These are phyloP conservation scores for Meles meles DNA, from an alignment of 2,113 vertebrate species.

Conservation along the genomic window DNA sequence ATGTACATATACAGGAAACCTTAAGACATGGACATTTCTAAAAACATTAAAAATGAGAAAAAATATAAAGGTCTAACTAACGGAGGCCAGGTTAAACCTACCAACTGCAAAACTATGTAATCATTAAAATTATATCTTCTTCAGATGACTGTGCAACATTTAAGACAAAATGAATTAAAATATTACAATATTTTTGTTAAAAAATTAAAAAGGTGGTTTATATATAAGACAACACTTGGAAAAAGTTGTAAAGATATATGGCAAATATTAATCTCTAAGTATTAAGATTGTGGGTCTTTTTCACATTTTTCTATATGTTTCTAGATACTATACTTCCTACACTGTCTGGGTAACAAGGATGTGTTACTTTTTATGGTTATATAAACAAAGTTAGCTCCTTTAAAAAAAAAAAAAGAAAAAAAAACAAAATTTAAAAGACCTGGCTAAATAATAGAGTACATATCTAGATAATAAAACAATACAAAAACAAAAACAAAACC, in stretches of 20 bases:
- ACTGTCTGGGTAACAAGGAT: not conserved
- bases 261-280: not conserved
- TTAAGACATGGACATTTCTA: not conserved
- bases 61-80: not conserved
- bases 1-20: not conserved
- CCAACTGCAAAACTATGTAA: conserved; percentile 14
- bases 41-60: conserved; percentile 7
- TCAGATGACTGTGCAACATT: not conserved
- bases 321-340: not conserved
- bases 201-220: not conserved
- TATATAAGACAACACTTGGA: not conserved
- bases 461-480: not conserved
- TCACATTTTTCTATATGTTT: conserved; percentile 8
- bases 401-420: not conserved
- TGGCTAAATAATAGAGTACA: not conserved
- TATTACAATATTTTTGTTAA: not conserved
- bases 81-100: not conserved
- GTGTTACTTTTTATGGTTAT: not conserved
- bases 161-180: not conserved
- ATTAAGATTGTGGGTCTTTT: not conserved
- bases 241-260: not conserved
- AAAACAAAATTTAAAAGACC: not conserved
- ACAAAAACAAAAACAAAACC: not conserved
- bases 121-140: not conserved
- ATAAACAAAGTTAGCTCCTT: not conserved